These are phyloP conservation scores for Apis cerana DNA, from an alignment of 1,140 invertebrate species.

Conservation along the genomic window DNA sequence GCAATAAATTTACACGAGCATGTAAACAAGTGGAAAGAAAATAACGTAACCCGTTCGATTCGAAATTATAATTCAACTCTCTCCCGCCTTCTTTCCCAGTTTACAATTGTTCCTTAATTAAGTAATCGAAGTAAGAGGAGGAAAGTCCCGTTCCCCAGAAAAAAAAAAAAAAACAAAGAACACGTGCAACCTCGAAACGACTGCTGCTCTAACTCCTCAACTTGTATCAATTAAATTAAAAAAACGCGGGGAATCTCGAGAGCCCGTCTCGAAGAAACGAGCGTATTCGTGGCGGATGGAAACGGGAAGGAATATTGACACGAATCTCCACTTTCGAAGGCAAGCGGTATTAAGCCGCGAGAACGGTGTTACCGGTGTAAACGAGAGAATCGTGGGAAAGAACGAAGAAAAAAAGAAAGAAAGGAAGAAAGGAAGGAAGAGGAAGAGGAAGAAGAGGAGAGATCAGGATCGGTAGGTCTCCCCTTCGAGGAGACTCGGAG, in stretches of 20 bases:
- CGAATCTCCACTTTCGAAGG: slow-evolving; percentile 56
- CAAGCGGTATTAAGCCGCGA: slow-evolving; percentile 30
- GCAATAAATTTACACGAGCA: no score
- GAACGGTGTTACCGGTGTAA: slow-evolving; percentile 49
- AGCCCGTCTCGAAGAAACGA: background rate
- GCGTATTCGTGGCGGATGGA: background rate
- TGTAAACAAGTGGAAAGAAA: no score
- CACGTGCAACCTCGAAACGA: no score
- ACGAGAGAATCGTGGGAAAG: slow-evolving; percentile 55
- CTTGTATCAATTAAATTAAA: no score
- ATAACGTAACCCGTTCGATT: no score
- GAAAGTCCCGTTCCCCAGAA: no score
- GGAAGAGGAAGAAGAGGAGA: slow-evolving; percentile 19
- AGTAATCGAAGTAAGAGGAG: no score
- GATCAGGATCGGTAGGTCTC: slow-evolving; percentile 18
- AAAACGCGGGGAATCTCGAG: background rate
- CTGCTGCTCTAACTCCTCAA: no score
- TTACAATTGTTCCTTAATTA: no score
- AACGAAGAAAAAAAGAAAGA: background rate
- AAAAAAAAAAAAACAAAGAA: no score
- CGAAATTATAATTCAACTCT: no score
- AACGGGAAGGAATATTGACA: slow-evolving; percentile 34
- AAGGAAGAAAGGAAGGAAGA: background rate
- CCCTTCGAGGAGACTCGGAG: background rate
- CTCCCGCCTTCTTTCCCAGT: no score